phyloP scores from a whole-genome alignment of 2,113 vertebrate genomes.

The Prionailurus viverrinus region DNA sequence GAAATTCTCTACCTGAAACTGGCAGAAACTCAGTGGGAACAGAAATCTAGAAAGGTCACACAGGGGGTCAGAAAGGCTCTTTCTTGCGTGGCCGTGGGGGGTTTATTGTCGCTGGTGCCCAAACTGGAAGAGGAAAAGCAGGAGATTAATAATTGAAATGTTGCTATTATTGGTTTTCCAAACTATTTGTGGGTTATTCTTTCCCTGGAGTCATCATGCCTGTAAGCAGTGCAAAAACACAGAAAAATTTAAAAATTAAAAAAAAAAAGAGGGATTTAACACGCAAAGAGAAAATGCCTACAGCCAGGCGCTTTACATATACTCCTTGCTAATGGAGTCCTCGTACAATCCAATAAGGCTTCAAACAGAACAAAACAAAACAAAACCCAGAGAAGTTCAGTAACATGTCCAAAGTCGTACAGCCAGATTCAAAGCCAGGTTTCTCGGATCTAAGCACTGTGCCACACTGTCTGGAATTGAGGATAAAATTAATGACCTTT shows the following conservation, averaged over 20 bases:
- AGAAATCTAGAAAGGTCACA: conserved; percentile 70
- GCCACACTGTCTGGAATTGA: neutral
- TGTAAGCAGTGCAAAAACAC: conserved; percentile 54
- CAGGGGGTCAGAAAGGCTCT: conserved; percentile 43
- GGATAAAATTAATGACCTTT: conserved; percentile 26
- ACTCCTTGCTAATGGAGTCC: neutral
- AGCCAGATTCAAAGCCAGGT: neutral
- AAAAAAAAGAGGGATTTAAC: conserved; percentile 54
- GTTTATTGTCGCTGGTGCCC: conserved; percentile 70
- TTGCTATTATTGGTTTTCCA: conserved; percentile 76
- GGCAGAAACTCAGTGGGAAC: conserved; percentile 33
- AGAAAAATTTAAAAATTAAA: neutral
- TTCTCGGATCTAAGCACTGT: neutral
- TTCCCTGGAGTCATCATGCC: conserved; percentile 66
- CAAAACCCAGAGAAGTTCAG: neutral
- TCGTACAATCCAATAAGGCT: neutral
- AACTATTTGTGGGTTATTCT: conserved; percentile 71
- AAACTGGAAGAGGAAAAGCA: conserved; percentile 62
- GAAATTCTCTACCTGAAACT: conserved; percentile 56
- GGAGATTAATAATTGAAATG: conserved; percentile 79
- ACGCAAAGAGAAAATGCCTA: conserved; percentile 36
- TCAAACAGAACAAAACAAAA: neutral
- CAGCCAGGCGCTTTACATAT: neutral
- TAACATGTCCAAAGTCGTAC: neutral
- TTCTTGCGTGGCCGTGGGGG: conserved; percentile 67